Evolutionary conservation across 2,888 invertebrate genomes (phyloP), one percentile per base, ranked within the genome.

Genomic region (Tipula confusa): DNA sequence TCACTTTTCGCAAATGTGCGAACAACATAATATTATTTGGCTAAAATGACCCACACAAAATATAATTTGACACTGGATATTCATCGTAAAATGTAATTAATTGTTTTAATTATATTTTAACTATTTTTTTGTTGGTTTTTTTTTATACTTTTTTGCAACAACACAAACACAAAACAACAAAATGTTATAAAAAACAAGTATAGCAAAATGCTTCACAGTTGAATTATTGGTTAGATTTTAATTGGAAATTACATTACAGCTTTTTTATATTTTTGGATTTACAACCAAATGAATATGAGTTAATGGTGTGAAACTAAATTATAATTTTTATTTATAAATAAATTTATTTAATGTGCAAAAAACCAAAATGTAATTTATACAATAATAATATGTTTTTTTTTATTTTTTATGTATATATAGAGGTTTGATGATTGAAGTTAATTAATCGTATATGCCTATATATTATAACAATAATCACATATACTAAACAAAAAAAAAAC

Each of bases 211-310:
- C 24, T 43, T 64, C 64, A 64, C 64, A 64, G 64, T 64, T 64
- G 64, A 64, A 64, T 64, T 64, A 64, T 64, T 64, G 64, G 64
- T 64, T 64, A 64, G 64, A 64, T 64, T 64, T 64, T 64, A 64
- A 64, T 64, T 64, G 64, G 64, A 64, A 64, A 64, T 64, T 64
- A 64, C 64, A 64, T 64, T 64, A 24, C 9, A 9, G 64, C 24
- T 64, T 24, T 64, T 64, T 24, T 64, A 24, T 24, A 24, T 9
- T 64, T 64, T 18, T 64, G 64, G 64, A 64, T 64, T 64, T 64
- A 64, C 24, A 64, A 64, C 64, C 64, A 64, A 64, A 64, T 64
- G 64, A 64, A 43, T 43, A 43, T 43, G 15, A 64, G 64, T 64
- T 64, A 64, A 64, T 64, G 64, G 64, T 64, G 64, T 64, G 64